These are phyloP conservation scores for Cephus rjabovi DNA, from an alignment of 2,888 invertebrate species.

Conservation along the genomic window DNA sequence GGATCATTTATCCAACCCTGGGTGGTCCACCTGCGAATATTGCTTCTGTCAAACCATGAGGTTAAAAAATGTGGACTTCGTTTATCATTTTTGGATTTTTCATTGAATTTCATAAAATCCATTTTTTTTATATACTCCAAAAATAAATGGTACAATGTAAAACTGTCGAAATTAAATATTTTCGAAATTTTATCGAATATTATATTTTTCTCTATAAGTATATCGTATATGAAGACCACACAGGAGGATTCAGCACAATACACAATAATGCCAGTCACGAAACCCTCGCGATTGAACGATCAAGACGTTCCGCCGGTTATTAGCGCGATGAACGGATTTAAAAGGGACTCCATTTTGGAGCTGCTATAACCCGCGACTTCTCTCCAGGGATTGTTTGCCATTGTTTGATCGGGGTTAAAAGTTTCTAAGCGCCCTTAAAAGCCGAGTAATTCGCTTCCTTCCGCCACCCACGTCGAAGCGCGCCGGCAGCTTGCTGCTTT, in stretches of 20 bases:
- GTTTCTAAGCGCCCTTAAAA: constrained; percentile 22
- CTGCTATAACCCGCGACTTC: neutral
- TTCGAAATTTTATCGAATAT: neutral
- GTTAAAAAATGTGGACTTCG: neutral
- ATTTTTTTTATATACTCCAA: neutral
- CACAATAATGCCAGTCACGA: neutral
- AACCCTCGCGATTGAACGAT: neutral
- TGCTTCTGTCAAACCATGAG: neutral
- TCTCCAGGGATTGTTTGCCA: constrained; percentile 16
- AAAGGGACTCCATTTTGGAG: neutral
- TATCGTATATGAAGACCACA: neutral
- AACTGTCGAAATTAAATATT: neutral
- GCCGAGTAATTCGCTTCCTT: constrained; percentile 20
- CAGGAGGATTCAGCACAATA: neutral
- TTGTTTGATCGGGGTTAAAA: constrained; percentile 23
- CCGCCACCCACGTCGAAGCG: constrained; percentile 17
- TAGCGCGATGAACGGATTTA: neutral
- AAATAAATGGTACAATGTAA: neutral
- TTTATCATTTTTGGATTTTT: neutral
- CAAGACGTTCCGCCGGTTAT: constrained; percentile 1
- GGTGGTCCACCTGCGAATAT: neutral
- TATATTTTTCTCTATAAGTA: neutral
- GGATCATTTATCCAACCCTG: neutral
- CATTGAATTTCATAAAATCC: neutral
- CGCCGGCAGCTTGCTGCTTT: neutral